phyloP scores from a whole-genome alignment of 1,140 invertebrate genomes.

The Ips typographus region DNA sequence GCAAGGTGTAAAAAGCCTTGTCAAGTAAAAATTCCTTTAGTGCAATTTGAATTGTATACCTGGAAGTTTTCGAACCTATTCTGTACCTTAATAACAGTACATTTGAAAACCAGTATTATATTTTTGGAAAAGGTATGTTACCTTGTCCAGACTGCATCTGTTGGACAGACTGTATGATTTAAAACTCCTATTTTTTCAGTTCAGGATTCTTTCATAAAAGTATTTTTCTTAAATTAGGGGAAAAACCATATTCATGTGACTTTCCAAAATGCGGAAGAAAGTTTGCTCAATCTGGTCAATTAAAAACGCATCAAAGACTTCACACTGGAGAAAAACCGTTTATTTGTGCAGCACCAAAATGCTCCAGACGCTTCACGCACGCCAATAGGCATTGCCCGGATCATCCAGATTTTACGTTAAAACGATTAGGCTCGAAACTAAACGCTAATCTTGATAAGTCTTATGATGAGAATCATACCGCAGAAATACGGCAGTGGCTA shows the following conservation, averaged over 20 bases:
- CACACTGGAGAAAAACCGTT: conserved; percentile 86
- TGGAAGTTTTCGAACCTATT: too few species aligned
- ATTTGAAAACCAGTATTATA: too few species aligned
- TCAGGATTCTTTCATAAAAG: neutral
- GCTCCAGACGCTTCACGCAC: conserved; percentile 74
- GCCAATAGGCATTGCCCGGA: conserved; percentile 75
- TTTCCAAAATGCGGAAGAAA: conserved; percentile 74
- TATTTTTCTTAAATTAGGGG: conserved; percentile 56
- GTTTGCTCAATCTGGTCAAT: conserved; percentile 81
- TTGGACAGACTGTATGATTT: too few species aligned
- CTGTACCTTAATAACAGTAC: too few species aligned
- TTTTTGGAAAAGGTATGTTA: too few species aligned
- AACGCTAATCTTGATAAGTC: conserved; percentile 54
- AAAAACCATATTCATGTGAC: conserved; percentile 77
- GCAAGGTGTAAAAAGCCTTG: too few species aligned
- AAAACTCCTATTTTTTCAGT: too few species aligned
- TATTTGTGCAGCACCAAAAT: conserved; percentile 67
- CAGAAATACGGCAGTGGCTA: conserved; percentile 48
- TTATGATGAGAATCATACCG: conserved; percentile 48
- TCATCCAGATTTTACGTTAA: conserved; percentile 62
- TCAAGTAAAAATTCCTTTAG: too few species aligned
- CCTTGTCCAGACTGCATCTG: too few species aligned
- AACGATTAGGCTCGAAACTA: conserved; percentile 58
- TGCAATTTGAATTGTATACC: too few species aligned
- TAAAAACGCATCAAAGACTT: conserved; percentile 80